These are phyloP conservation scores for Drosophila ananassae DNA, from an alignment of 1,140 invertebrate species.

Conservation along the genomic window DNA sequence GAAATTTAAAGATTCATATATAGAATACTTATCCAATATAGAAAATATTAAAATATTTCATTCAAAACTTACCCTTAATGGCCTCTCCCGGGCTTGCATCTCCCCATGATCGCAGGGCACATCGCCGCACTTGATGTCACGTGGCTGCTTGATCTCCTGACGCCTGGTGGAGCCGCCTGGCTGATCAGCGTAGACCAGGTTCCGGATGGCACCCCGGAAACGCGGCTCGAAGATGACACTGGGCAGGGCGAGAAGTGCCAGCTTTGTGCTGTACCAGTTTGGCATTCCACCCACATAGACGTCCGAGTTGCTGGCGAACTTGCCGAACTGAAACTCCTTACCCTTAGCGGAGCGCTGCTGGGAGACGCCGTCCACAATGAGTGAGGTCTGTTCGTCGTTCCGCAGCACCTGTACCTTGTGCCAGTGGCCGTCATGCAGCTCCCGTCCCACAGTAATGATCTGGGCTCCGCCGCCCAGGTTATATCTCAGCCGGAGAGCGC, in stretches of 20 bases:
- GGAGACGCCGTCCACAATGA: slow-evolving; percentile 91
- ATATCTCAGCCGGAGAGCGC: slow-evolving; percentile 93
- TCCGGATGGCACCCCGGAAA: slow-evolving; percentile 92
- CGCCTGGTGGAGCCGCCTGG: slow-evolving; percentile 89
- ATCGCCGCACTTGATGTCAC: slow-evolving; percentile 87
- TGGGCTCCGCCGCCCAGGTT: slow-evolving; percentile 94
- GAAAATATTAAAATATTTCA: no score
- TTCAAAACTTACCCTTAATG: slow-evolving; percentile 64
- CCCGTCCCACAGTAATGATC: slow-evolving; percentile 93
- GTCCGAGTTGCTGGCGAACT: slow-evolving; percentile 93
- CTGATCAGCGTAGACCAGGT: slow-evolving; percentile 93
- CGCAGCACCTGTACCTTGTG: slow-evolving; percentile 93
- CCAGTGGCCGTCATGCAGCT: slow-evolving; percentile 95
- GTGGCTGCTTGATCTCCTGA: slow-evolving; percentile 90
- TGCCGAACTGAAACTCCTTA: slow-evolving; percentile 94
- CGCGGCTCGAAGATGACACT: slow-evolving; percentile 96
- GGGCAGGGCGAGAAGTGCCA: slow-evolving; percentile 92
- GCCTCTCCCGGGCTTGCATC: slow-evolving; percentile 75
- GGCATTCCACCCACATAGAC: slow-evolving; percentile 97
- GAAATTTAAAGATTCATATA: no score
- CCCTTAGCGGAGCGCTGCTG: slow-evolving; percentile 91
- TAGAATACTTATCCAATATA: no score
- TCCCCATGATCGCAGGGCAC: slow-evolving; percentile 79
- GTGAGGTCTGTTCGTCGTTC: slow-evolving; percentile 90
- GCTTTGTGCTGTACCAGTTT: slow-evolving; percentile 93